Conservation (phyloP, 2,113 vertebrate species). For the Porphyrio hochstetteri region DNA sequence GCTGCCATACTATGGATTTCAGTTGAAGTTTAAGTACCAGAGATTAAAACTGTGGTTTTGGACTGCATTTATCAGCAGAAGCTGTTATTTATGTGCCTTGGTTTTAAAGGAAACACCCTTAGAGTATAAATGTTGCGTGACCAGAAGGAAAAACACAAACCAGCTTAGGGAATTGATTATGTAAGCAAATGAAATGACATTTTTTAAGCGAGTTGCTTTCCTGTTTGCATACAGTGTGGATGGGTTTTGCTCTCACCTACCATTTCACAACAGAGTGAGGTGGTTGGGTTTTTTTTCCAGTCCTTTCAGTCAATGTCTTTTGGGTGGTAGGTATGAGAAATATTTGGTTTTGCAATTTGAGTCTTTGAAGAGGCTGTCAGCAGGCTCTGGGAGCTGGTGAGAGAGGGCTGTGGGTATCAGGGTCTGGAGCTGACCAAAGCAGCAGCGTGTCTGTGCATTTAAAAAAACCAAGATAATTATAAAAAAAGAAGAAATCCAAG, state of each 20-base stretch:
- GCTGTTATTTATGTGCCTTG: not conserved
- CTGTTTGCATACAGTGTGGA: not conserved
- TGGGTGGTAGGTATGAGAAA: not conserved
- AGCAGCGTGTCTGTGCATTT: not conserved
- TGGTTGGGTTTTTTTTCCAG: not conserved
- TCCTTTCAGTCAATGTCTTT: not conserved
- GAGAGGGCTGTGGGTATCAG: not conserved
- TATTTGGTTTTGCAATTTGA: not conserved
- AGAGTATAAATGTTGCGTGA: not conserved
- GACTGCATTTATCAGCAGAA: not conserved
- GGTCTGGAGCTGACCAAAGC: not conserved
- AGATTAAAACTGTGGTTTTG: not conserved
- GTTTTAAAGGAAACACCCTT: slow-evolving; percentile 10
- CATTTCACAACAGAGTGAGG: not conserved
- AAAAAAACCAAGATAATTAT: not conserved
- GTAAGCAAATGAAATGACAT: slow-evolving; percentile 16
- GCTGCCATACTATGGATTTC: not conserved
- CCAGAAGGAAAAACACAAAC: not conserved
- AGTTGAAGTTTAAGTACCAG: not conserved
- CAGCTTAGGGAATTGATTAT: not conserved
- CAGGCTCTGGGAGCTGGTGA: not conserved
- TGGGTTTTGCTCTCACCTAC: not conserved
- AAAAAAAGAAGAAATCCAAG: not conserved
- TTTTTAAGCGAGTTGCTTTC: slow-evolving; percentile 15
- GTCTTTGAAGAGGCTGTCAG: not conserved